Conservation (phyloP, 2,797 vertebrate species). For the Epinephelus malabaricus region DNA sequence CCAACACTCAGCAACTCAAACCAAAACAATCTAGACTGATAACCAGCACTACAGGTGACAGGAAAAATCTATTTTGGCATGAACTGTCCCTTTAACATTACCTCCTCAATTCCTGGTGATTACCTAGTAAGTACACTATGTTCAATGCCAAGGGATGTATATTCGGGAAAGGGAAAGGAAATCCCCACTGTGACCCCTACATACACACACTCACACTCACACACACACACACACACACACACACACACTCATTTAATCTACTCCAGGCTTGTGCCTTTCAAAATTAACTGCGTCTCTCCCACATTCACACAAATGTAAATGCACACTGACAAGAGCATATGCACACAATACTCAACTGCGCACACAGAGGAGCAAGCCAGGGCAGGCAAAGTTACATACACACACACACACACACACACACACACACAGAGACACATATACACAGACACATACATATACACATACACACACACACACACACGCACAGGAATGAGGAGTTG, state of each 20-base stretch:
- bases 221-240: background rate
- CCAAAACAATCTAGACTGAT: too few species aligned
- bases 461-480: background rate
- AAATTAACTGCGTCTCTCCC: constrained; percentile 38
- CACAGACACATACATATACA: background rate
- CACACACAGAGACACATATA: constrained; percentile 1
- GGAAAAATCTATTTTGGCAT: too few species aligned
- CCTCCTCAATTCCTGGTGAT: constrained; percentile 35
- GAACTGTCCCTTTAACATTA: constrained; percentile 12
- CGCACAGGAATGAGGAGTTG: constrained; percentile 56
- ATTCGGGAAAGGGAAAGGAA: constrained; percentile 62
- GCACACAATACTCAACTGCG: constrained; percentile 3
- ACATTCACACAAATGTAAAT: constrained; percentile 35
- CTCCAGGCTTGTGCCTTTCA: constrained; percentile 38
- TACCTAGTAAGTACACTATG: constrained; percentile 63
- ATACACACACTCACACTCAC: constrained; percentile 10
- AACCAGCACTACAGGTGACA: too few species aligned
- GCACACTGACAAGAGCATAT: constrained; percentile 40
- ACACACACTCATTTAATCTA: constrained; percentile 25
- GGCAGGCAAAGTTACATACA: constrained; percentile 1
- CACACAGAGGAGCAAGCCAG: constrained; percentile 23
- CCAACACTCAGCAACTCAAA: too few species aligned
- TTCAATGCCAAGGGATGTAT: constrained; percentile 61
- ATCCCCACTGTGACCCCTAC: constrained; percentile 41
- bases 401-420: background rate